phyloP scores from a whole-genome alignment of 1,140 invertebrate genomes.

The Spodoptera litura region DNA sequence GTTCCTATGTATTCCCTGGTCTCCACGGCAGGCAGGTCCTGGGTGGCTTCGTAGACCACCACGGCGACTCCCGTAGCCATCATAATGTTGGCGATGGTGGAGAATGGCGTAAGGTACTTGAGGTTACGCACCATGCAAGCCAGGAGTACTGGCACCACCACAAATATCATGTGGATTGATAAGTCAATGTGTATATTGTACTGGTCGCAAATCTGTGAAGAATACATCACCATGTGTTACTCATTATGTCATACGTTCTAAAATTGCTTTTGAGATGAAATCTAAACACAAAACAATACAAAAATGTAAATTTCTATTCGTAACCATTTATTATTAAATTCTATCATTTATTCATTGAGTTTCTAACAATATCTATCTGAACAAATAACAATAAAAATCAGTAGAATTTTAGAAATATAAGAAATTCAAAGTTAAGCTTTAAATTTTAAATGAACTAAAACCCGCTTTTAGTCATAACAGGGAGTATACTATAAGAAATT shows the following conservation, averaged over 20 bases:
- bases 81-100: conserved; percentile 90
- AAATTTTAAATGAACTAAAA: no score
- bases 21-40: conserved; percentile 88
- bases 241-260: no score
- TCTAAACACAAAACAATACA: no score
- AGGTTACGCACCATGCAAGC: conserved; percentile 92
- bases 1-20: conserved; percentile 86
- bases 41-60: conserved; percentile 90
- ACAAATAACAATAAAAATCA: not conserved
- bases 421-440: no score
- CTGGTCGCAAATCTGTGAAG: conserved; percentile 88
- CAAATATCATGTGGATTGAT: conserved; percentile 90
- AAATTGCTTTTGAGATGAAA: no score
- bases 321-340: no score
- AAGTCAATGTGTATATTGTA: conserved; percentile 87
- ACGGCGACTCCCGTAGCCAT: conserved; percentile 89
- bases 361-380: no score
- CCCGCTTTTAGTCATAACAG: no score
- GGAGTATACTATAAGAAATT: no score
- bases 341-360: no score
- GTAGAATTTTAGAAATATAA: no score
- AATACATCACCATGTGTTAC: conserved; percentile 15
- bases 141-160: conserved; percentile 90
- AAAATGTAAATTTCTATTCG: no score
- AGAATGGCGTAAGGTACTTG: conserved; percentile 91